Percentiles rank a stretch among this genome's conserved stretches.
These are phyloP conservation scores for Poeciliopsis infans DNA, from an alignment of 2,797 vertebrate genomes.

Conservation along the genomic window DNA sequence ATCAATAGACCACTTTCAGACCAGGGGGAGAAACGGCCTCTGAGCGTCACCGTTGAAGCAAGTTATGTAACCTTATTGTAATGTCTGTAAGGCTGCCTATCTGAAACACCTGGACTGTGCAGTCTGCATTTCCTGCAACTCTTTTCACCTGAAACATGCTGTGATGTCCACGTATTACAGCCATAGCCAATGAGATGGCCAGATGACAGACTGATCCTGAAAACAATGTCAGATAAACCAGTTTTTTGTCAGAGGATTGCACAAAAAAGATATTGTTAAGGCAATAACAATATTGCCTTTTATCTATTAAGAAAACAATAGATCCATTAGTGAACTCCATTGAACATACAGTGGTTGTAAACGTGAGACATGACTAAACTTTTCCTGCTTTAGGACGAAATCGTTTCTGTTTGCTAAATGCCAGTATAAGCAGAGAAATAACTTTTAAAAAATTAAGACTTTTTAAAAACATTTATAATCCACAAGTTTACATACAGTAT, in stretches of 20 bases:
- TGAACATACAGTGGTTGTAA: neutral
- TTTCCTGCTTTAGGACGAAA: neutral
- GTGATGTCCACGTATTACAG: neutral
- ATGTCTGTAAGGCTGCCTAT: conserved; percentile 2
- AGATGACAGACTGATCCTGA: neutral
- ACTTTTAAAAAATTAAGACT: neutral
- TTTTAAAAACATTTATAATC: neutral
- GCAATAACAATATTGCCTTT: too few species aligned
- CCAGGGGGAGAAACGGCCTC: conserved; percentile 1
- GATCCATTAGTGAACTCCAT: neutral
- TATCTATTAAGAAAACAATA: neutral
- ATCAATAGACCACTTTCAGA: conserved; percentile 38
- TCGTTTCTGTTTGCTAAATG: too few species aligned
- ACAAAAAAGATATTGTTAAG: neutral
- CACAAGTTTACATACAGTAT: neutral
- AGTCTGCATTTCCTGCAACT: neutral
- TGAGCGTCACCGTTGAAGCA: conserved; percentile 17
- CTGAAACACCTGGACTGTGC: neutral
- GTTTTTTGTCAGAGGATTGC: neutral
- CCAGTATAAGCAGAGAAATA: neutral
- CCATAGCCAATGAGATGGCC: neutral
- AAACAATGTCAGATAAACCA: neutral
- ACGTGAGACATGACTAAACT: neutral
- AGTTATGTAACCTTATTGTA: conserved; percentile 12
- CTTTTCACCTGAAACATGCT: neutral